These are phyloP conservation scores for Cephonodes hylas DNA, from an alignment of 2,888 invertebrate genomes.

Conservation along the genomic window DNA sequence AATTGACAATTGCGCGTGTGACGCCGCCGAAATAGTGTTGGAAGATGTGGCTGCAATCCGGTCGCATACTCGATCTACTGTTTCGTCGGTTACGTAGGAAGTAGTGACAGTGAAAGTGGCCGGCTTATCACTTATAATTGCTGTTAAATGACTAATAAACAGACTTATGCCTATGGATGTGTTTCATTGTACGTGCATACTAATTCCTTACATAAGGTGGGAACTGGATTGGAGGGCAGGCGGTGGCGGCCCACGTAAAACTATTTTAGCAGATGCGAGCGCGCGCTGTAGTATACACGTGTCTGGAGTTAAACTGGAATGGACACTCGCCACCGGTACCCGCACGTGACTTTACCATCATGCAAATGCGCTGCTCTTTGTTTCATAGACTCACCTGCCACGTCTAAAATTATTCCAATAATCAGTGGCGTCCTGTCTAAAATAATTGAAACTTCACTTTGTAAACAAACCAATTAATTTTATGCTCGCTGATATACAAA, in stretches of 20 bases:
- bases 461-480: conserved; percentile 1
- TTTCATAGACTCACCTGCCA: neutral
- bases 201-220: conserved; percentile 20
- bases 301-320: conserved; percentile 13
- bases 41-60: neutral
- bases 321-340: neutral
- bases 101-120: conserved; percentile 18
- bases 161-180: conserved; percentile 30
- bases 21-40: conserved; percentile 21
- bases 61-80: neutral
- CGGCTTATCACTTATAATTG: conserved; percentile 70
- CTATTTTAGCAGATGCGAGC: conserved; percentile 18
- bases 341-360: neutral
- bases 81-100: conserved; percentile 18
- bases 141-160: conserved; percentile 69
- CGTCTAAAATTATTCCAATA: neutral
- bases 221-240: conserved; percentile 2
- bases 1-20: conserved; percentile 41
- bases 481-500: no score
- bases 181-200: conserved; percentile 23
- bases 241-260: conserved; percentile 16
- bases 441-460: neutral
- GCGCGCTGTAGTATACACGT: conserved; percentile 9
- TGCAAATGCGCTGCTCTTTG: neutral
- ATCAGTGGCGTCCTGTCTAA: no score